Evolutionary conservation across 2,797 vertebrate species (phyloP), one percentile per base, ranked within the genome.

Genomic region (Nyctibius grandis): DNA sequence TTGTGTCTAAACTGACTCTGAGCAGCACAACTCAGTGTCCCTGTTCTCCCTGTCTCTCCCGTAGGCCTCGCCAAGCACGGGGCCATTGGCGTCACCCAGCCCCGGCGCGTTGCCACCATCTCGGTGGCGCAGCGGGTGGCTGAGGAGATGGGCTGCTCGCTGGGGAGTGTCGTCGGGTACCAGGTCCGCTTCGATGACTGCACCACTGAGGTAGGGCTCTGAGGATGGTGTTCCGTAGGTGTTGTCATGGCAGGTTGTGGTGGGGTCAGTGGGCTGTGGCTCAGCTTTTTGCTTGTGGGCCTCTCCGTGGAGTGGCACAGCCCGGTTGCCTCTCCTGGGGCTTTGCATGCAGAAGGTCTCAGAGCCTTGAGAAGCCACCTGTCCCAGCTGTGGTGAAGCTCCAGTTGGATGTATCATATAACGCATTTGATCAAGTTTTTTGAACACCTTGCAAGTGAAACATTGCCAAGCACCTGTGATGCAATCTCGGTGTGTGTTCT

Each of bases 141-240:
- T 2, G 98, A 99, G 85, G 99, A 99, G 98, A 98, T 99, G 98
- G 97, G 98, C 38, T 99, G 98, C 21, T 70, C 94, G 4, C 96
- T 99, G 95, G 99, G 99, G 20, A 96, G 96, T 47, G 96, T 98
- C 14, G 99, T 99, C 28, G 99, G 99, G 7, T 99, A 99, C 97
- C 99, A 99, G 97, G 99, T 99, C 42, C 99, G 99, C 93, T 99
- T 99, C 50, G 99, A 99, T 76, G 99, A 99, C 96, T 99, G 98
- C 97, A 98, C 98, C 26, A 98, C 98, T 5, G 98, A 99, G 98
- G 99, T 99, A 97, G 64, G 98, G 45, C 44, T 59, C 61, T 2
- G 40, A 48, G 90, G 23, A 9, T 33, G 2, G 6, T 2, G 34
- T 2, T 7, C 59, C 6, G 9, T 16, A 1, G 2, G 12, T 3